These are phyloP conservation scores for Phalacrocorax pelagicus DNA, from an alignment of 2,113 vertebrate species.

Conservation along the genomic window DNA sequence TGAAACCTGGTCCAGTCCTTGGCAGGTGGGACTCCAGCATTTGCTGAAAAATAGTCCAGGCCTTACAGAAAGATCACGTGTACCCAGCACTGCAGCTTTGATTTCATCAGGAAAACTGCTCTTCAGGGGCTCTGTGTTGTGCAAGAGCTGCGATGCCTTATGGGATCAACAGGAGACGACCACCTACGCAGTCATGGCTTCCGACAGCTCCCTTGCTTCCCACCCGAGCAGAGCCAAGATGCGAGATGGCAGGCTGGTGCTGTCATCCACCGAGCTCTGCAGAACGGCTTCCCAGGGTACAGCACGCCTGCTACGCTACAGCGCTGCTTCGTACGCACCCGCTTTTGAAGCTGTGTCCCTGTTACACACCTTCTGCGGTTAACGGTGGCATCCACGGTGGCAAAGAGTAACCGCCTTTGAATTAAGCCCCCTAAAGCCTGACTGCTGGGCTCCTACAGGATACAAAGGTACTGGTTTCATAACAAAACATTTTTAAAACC, in stretches of 20 bases:
- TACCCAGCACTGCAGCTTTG: background rate
- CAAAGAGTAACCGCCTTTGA: background rate
- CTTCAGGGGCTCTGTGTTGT: background rate
- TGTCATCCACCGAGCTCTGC: fast-evolving
- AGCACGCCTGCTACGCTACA: fast-evolving
- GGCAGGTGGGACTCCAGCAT: background rate
- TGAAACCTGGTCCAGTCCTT: background rate
- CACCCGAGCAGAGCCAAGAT: background rate
- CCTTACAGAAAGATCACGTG: background rate
- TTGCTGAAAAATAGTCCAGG: background rate
- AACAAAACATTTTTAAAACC: background rate
- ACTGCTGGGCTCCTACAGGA: background rate
- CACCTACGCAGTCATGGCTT: background rate
- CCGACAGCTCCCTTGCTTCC: background rate
- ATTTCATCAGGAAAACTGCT: background rate
- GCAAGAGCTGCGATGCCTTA: background rate
- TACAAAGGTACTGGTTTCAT: background rate
- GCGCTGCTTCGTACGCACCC: fast-evolving
- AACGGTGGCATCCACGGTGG: fast-evolving
- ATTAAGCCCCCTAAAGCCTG: background rate
- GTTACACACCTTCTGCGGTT: fast-evolving
- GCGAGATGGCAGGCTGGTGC: background rate
- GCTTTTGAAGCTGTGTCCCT: background rate
- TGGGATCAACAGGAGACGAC: background rate
- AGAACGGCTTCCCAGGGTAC: background rate